Percentiles rank a stretch among this genome's conserved stretches.
These are phyloP conservation scores for Gnathonemus longibarbis DNA, from an alignment of 2,113 vertebrate species.

Conservation along the genomic window DNA sequence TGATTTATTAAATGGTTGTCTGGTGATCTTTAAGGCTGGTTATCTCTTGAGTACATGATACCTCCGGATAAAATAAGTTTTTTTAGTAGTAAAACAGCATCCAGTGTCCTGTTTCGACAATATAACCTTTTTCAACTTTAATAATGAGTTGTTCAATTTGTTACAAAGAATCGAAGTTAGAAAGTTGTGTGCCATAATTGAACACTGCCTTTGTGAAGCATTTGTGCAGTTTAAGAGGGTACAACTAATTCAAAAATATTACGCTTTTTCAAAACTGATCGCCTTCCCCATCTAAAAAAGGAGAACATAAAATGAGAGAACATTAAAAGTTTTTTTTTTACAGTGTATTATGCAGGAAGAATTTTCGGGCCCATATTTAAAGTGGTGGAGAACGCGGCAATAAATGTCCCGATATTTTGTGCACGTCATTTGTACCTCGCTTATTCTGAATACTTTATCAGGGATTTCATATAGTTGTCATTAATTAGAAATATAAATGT, in stretches of 20 bases:
- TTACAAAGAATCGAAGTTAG: background rate
- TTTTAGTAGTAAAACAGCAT: background rate
- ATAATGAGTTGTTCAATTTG: background rate
- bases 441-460: background rate
- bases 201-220: background rate
- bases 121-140: background rate
- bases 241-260: background rate
- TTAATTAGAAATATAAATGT: background rate
- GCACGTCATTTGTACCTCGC: background rate
- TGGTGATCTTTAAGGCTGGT: background rate
- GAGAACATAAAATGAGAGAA: background rate
- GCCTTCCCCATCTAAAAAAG: background rate
- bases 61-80: background rate
- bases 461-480: background rate
- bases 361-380: background rate
- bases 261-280: background rate
- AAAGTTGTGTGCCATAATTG: background rate
- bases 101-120: background rate
- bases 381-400: background rate
- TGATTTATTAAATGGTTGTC: background rate
- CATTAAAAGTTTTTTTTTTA: background rate
- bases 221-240: conserved; percentile 1
- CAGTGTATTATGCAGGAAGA: background rate
- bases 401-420: background rate
- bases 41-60: background rate